phyloP scores from a whole-genome alignment of 2,797 vertebrate genomes.

The Tiaroga cobitis region DNA sequence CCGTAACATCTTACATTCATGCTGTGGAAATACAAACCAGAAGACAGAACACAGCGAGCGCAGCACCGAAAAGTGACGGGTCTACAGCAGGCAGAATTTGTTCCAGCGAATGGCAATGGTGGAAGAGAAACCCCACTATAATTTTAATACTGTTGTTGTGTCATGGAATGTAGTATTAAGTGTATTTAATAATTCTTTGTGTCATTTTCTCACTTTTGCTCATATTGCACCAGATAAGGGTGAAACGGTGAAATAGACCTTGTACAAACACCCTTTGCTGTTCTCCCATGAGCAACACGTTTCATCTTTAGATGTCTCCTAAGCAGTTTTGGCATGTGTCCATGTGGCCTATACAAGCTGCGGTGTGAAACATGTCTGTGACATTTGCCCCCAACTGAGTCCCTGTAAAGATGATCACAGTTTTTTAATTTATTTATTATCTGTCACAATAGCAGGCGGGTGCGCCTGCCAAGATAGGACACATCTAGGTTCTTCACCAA shows the following conservation, averaged over 20 bases:
- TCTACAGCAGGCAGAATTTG: neutral
- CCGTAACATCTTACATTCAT: too few species aligned
- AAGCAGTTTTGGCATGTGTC: slow-evolving; percentile 71
- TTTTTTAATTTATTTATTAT: slow-evolving; percentile 42
- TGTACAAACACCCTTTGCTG: slow-evolving; percentile 60
- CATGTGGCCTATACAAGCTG: slow-evolving; percentile 68
- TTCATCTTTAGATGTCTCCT: slow-evolving; percentile 64
- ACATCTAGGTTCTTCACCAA: slow-evolving; percentile 19
- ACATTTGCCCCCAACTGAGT: slow-evolving; percentile 21
- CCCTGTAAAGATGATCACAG: slow-evolving; percentile 24
- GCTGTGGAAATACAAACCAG: too few species aligned
- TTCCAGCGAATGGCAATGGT: neutral
- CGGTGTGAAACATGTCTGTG: slow-evolving; percentile 69
- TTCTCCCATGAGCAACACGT: slow-evolving; percentile 71
- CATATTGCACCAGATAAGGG: neutral
- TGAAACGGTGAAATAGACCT: neutral
- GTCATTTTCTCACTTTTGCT: neutral
- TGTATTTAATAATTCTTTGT: neutral
- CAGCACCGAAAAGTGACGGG: too few species aligned
- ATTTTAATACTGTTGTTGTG: neutral
- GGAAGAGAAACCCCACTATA: neutral
- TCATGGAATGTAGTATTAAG: neutral
- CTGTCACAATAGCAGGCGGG: neutral
- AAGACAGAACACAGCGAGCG: too few species aligned
- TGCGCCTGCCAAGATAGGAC: slow-evolving; percentile 14